Evolutionary conservation across 2,113 vertebrate species (phyloP).

Genomic region (Lycocorax pyrrhopterus): DNA sequence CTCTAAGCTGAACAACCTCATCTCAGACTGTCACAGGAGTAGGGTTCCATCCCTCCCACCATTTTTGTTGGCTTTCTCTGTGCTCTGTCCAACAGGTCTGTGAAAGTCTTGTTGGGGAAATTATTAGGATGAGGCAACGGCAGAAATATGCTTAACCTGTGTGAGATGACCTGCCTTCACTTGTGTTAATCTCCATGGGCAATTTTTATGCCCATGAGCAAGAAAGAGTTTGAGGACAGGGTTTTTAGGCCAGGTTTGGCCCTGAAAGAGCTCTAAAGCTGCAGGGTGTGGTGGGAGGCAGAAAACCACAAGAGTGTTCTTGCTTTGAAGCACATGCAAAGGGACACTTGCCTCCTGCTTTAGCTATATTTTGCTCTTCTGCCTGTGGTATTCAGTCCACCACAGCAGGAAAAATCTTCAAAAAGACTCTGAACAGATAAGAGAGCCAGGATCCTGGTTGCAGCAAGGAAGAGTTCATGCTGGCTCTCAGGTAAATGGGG

Average conservation of each 20-base stretch:
- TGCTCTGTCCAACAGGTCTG: background rate
- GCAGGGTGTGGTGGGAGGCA: background rate
- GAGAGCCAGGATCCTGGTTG: background rate
- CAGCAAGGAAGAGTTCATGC: background rate
- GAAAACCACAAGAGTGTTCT: background rate
- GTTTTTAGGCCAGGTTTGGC: background rate
- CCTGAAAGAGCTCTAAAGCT: background rate
- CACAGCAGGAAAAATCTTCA: background rate
- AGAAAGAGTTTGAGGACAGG: background rate
- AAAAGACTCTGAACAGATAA: background rate
- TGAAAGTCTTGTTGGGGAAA: background rate
- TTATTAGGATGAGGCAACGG: background rate
- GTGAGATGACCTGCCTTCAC: background rate
- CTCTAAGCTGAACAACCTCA: background rate
- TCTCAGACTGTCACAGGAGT: background rate
- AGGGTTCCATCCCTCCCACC: background rate
- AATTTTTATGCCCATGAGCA: background rate
- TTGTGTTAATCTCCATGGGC: rapidly evolving
- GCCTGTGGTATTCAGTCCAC: background rate
- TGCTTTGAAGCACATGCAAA: background rate
- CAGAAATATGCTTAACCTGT: background rate
- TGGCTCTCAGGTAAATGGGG: background rate
- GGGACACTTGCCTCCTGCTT: background rate
- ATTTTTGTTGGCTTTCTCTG: background rate
- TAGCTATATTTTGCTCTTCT: background rate